These are phyloP conservation scores for Agrotis segetum DNA, from an alignment of 2,888 invertebrate genomes.

Conservation along the genomic window DNA sequence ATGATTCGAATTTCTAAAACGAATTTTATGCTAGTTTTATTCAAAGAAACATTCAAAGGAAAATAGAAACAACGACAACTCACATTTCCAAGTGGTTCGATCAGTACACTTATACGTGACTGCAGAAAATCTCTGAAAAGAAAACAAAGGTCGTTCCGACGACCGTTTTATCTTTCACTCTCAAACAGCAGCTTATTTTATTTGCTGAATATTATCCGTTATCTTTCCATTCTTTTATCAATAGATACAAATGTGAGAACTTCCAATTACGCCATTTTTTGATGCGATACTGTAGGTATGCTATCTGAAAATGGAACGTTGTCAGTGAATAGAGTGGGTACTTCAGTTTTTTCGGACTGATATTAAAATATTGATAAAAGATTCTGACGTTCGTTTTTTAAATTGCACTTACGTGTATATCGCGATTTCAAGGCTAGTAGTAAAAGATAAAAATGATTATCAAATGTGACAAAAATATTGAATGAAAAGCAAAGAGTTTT, in stretches of 20 bases:
- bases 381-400: conserved; percentile 30
- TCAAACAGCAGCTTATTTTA: conserved; percentile 36
- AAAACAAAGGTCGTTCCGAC: conserved; percentile 16
- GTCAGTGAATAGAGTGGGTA: conserved; percentile 23
- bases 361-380: conserved; percentile 46
- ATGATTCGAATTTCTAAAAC: too few relatives aligned
- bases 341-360: conserved; percentile 43
- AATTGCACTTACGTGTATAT: conserved; percentile 21
- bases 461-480: not conserved
- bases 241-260: conserved; percentile 33
- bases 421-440: not conserved
- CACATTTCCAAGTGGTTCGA: not conserved
- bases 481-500: not conserved
- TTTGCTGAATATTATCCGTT: conserved; percentile 24
- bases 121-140: conserved; percentile 12
- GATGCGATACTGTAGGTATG: conserved; percentile 30
- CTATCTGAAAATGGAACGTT: conserved; percentile 45
- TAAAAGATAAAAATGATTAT: not conserved
- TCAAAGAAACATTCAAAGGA: not conserved
- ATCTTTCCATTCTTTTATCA: conserved; percentile 41
- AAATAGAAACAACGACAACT: not conserved
- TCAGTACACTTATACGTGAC: not conserved
- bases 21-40: not conserved
- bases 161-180: conserved; percentile 26
- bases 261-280: conserved; percentile 46